Evolutionary conservation across 2,113 vertebrate species (phyloP).

Genomic region (Albula goreensis): DNA sequence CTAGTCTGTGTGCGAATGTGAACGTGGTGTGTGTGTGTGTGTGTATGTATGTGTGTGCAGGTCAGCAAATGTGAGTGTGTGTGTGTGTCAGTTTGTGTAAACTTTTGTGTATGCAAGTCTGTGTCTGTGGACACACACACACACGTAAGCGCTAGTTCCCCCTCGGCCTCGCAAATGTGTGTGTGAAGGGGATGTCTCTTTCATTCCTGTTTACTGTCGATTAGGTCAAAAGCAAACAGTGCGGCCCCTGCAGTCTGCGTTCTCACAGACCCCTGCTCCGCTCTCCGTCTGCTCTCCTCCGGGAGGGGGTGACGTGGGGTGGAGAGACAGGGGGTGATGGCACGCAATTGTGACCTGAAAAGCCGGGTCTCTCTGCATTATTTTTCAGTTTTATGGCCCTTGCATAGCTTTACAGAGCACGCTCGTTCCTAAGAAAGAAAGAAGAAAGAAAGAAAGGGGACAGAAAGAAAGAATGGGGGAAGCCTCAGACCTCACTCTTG

Average conservation of each 20-base stretch:
- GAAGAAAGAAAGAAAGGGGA: no score
- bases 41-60: slow-evolving; percentile 27
- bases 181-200: slow-evolving; percentile 32
- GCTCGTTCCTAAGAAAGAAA: slow-evolving; percentile 48
- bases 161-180: slow-evolving; percentile 38
- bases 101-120: slow-evolving; percentile 15
- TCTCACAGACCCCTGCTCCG: not conserved
- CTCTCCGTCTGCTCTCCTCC: slow-evolving; percentile 46
- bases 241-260: slow-evolving; percentile 41
- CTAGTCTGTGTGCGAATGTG: no score
- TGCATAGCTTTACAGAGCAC: slow-evolving; percentile 48
- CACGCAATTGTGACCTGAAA: not conserved
- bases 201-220: slow-evolving; percentile 37
- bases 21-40: slow-evolving; percentile 9
- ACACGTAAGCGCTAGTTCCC: slow-evolving; percentile 33
- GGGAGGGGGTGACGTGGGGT: not conserved
- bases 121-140: not conserved
- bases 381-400: not conserved
- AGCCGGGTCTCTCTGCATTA: not conserved
- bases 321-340: not conserved
- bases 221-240: slow-evolving; percentile 54
- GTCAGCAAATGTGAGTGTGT: not conserved
- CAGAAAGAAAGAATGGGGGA: no score
- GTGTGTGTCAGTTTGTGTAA: slow-evolving; percentile 17
- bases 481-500: not conserved